Evolutionary conservation across 2,888 invertebrate species (phyloP).

Genomic region (Tenthredo livida): DNA sequence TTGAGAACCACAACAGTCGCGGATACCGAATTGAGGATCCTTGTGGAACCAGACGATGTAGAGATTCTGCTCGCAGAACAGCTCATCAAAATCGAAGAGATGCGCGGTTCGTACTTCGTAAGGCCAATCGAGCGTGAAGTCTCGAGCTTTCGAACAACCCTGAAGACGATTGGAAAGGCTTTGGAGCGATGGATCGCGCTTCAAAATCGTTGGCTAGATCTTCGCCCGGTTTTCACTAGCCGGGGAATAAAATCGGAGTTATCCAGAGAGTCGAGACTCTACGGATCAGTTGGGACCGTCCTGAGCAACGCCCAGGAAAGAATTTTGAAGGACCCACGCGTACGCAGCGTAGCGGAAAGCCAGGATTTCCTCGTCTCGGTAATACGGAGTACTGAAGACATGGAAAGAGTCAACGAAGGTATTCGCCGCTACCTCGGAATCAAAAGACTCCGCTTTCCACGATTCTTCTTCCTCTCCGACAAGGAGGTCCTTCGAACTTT

Average conservation of each 20-base stretch:
- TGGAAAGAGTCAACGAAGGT: constrained; percentile 83
- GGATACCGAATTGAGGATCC: constrained; percentile 77
- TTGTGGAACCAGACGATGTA: constrained; percentile 79
- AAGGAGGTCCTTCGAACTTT: constrained; percentile 87
- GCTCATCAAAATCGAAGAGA: constrained; percentile 80
- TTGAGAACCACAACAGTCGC: constrained; percentile 77
- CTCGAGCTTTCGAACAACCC: constrained; percentile 64
- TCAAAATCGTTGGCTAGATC: constrained; percentile 83
- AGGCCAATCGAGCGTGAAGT: constrained; percentile 78
- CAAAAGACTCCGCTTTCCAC: constrained; percentile 84
- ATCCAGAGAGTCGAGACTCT: constrained; percentile 83
- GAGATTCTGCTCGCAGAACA: constrained; percentile 81
- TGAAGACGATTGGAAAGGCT: constrained; percentile 80
- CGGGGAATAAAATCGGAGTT: constrained; percentile 84
- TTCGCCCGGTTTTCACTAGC: constrained; percentile 85
- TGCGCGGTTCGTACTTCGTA: constrained; percentile 81
- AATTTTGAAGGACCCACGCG: constrained; percentile 64
- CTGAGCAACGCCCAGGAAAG: constrained; percentile 76
- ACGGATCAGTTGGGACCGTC: constrained; percentile 79
- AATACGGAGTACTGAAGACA: constrained; percentile 76
- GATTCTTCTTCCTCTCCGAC: constrained; percentile 89
- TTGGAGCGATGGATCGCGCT: constrained; percentile 84
- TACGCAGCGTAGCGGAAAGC: constrained; percentile 58
- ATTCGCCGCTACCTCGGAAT: constrained; percentile 84
- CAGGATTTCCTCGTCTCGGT: constrained; percentile 34